Evolutionary conservation across 2,888 invertebrate genomes (phyloP), one percentile per base, ranked within the genome.

Genomic region (Heliconius cydno): DNA sequence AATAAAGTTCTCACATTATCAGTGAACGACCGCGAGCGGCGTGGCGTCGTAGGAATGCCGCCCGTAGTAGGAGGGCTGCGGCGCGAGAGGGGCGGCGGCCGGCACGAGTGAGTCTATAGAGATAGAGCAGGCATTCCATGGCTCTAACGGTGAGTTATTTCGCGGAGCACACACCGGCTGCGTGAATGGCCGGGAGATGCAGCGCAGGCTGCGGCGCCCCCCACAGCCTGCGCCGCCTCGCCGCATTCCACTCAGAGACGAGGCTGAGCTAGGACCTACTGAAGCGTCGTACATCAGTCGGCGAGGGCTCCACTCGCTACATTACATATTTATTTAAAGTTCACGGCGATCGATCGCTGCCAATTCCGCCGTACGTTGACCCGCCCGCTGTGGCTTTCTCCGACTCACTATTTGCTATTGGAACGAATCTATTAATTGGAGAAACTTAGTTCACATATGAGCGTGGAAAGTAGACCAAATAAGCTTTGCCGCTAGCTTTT

Each of bases 351-450:
- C 89, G 92, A 90, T 85, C 91, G 89, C 89, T 91, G 92, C 92
- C 90, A 92, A 92, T 92, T 92, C 94, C 90, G 86, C 87, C 92
- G 94, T 94, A 90, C 94, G 87, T 92, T 94, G 94, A 94, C 94
- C 94, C 90, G 86, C 88, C 90, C 89, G 86, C 88, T 90, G 89
- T 90, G 91, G 93, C 94, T 94, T 94, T 94, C 94, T 93, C 94
- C 91, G 88, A 87, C 91, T 91, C 90, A 91, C 90, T 93, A 91
- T 93, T 94, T 93, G 92, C 94, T 93, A 94, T 94, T 94, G 94
- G 94, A 95, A 95, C 94, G 94, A 95, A 94, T 94, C 94, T 94
- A 94, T 94, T 94, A 94, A 94, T 94, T 94, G 94, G 93, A 94
- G 94, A 94, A 95, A 94, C 94, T 94, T 90, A 91, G 93, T 94